These are phyloP conservation scores for Girardinus metallicus DNA, from an alignment of 2,797 vertebrate species.

Conservation along the genomic window DNA sequence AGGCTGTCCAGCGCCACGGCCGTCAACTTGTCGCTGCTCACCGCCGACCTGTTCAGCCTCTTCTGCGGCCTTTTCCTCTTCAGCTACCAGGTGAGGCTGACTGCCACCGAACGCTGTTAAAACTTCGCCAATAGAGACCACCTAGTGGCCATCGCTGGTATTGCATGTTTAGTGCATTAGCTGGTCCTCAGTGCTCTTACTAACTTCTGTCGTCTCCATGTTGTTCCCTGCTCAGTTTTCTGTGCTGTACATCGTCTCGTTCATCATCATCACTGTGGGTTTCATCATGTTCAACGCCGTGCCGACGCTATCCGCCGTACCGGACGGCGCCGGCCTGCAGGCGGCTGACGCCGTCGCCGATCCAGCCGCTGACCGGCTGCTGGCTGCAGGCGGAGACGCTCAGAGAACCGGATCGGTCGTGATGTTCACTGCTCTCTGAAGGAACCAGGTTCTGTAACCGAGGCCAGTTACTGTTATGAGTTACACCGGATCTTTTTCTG, in stretches of 20 bases:
- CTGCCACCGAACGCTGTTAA: too few relatives aligned
- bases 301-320: conserved; percentile 72
- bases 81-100: conserved; percentile 82
- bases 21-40: conserved; percentile 94
- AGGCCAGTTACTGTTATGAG: neutral
- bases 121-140: neutral
- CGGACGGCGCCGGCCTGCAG: neutral
- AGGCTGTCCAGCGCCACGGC: conserved; percentile 91
- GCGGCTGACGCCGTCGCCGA: neutral
- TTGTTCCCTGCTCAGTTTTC: conserved; percentile 85
- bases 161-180: neutral
- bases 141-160: neutral
- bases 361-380: conserved; percentile 37
- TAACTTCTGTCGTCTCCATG: neutral
- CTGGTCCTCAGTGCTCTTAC: neutral
- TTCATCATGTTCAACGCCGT: conserved; percentile 89
- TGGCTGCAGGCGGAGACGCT: neutral
- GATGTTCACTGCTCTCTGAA: conserved; percentile 23
- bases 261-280: conserved; percentile 88
- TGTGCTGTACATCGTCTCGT: conserved; percentile 90
- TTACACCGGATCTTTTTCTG: neutral
- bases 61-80: conserved; percentile 95
- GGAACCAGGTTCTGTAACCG: neutral
- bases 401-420: neutral
- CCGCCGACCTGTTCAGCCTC: conserved; percentile 95